phyloP scores from a whole-genome alignment of 2,113 vertebrate genomes.

The Sander vitreus region DNA sequence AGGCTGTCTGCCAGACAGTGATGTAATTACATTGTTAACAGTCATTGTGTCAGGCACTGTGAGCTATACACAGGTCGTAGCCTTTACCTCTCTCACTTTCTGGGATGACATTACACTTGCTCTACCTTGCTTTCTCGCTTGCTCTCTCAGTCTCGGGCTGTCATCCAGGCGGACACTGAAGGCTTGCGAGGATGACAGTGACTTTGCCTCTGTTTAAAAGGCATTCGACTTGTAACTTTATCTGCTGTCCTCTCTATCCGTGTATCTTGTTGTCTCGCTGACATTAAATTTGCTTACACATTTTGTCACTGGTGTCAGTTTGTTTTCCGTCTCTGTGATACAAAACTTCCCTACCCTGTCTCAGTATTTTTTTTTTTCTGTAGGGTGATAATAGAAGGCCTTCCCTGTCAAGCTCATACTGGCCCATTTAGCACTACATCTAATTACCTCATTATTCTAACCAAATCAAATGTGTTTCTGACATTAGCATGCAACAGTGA shows the following conservation, averaged over 20 bases:
- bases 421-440: neutral
- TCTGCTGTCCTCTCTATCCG: slow-evolving; percentile 11
- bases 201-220: slow-evolving; percentile 19
- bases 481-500: neutral
- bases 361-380: neutral
- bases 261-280: slow-evolving; percentile 23
- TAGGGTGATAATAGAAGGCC: neutral
- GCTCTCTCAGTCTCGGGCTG: slow-evolving; percentile 29
- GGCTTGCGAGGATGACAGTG: slow-evolving; percentile 21
- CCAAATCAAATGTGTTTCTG: neutral
- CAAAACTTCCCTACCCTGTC: neutral
- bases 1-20: slow-evolving; percentile 65
- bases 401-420: neutral
- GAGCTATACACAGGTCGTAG: slow-evolving; percentile 61
- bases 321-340: slow-evolving; percentile 3
- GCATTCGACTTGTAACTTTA: slow-evolving; percentile 15
- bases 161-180: slow-evolving; percentile 47
- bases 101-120: slow-evolving; percentile 58
- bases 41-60: slow-evolving; percentile 63
- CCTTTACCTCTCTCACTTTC: slow-evolving; percentile 66
- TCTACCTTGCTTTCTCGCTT: slow-evolving; percentile 28
- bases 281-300: slow-evolving; percentile 17
- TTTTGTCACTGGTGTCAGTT: neutral
- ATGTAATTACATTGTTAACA: slow-evolving; percentile 75
- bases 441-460: slow-evolving; percentile 1